A percentile compares a stretch with the other conserved stretches of the same genome.
These are phyloP conservation scores for Apodemus agrarius DNA, from an alignment of 2,797 vertebrate species.

Conservation along the genomic window DNA sequence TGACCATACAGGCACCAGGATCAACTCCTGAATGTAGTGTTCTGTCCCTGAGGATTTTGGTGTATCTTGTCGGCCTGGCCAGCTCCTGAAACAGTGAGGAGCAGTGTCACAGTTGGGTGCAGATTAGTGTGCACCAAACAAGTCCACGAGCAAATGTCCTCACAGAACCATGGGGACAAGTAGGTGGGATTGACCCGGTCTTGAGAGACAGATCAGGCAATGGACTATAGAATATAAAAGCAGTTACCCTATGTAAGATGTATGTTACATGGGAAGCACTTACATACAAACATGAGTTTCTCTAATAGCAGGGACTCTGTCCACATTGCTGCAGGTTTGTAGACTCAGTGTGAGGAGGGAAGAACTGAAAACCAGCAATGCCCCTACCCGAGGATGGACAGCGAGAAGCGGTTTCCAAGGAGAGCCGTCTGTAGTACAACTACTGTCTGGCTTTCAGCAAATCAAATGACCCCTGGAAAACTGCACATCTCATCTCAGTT, in stretches of 20 bases:
- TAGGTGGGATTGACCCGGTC: background rate
- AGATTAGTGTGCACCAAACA: background rate
- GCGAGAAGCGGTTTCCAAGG: background rate
- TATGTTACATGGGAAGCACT: background rate
- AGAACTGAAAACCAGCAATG: background rate
- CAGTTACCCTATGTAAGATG: constrained; percentile 38
- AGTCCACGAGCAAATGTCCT: background rate
- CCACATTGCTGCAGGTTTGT: background rate
- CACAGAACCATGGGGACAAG: background rate
- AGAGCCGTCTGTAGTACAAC: background rate
- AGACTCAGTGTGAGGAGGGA: background rate
- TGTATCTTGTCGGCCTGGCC: constrained; percentile 53
- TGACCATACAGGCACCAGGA: background rate
- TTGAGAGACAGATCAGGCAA: background rate
- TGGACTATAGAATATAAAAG: background rate
- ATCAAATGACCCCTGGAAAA: constrained; percentile 46
- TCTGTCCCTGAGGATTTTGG: constrained; percentile 69
- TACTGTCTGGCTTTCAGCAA: constrained; percentile 59
- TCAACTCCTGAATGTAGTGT: background rate
- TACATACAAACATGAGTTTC: background rate
- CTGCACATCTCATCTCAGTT: constrained; percentile 56
- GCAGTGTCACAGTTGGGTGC: background rate
- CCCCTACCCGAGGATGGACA: background rate
- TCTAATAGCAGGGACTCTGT: constrained; percentile 58
- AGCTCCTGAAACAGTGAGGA: background rate